Conservation (phyloP, 2,888 invertebrate species). For the Conchocele bisecta region DNA sequence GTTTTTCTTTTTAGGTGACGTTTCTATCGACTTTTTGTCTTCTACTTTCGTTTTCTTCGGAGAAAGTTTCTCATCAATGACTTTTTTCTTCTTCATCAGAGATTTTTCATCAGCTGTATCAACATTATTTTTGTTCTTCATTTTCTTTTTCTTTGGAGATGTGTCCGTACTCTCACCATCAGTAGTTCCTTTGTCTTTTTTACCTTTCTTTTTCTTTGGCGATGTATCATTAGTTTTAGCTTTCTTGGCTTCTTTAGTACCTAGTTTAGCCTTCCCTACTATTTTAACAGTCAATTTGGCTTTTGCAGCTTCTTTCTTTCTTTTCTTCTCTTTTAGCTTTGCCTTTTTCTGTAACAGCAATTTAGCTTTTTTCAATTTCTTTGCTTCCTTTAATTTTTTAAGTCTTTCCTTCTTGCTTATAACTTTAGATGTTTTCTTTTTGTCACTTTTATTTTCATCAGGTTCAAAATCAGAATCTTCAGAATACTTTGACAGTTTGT, state of each 20-base stretch:
- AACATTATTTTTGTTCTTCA: neutral
- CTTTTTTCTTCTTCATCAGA: neutral
- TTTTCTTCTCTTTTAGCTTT: constrained; percentile 6
- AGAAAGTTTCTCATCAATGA: neutral
- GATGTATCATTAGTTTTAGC: neutral
- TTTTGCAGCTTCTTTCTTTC: constrained; percentile 7
- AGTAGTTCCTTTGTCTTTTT: neutral
- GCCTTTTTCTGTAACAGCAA: constrained; percentile 48
- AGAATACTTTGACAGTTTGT: constrained; percentile 21
- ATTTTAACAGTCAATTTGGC: constrained; percentile 1
- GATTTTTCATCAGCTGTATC: neutral
- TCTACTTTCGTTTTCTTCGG: constrained; percentile 31
- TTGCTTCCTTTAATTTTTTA: constrained; percentile 49
- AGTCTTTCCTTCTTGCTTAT: constrained; percentile 50
- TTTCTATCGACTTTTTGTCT: constrained; percentile 19
- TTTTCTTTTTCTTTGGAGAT: constrained; percentile 29
- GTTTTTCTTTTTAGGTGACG: constrained; percentile 32
- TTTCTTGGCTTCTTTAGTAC: neutral
- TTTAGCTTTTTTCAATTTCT: constrained; percentile 47
- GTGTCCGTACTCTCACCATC: constrained; percentile 2
- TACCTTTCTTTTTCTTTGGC: constrained; percentile 5
- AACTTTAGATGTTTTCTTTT: constrained; percentile 36
- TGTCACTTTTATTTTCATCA: constrained; percentile 24
- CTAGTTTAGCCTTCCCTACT: no score
- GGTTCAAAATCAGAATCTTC: constrained; percentile 15